Base-by-base conservation (phyloP, 2,113 vertebrate genomes). In the Clarias magur region DNA sequence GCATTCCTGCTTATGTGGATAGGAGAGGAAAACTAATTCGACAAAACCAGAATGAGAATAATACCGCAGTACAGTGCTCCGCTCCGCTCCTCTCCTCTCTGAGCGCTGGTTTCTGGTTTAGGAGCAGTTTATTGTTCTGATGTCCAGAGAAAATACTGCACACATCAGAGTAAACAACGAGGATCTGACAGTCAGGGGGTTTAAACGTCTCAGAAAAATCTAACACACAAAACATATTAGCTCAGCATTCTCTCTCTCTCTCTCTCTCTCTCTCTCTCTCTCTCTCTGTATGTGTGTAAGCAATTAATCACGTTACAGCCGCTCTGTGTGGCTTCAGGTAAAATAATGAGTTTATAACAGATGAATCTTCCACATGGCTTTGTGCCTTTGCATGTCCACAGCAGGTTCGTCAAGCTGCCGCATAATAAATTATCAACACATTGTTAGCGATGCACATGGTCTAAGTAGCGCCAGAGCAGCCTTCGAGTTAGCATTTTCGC, bases 351-450 rank as follows among this genome's bases (percentile, higher is more conserved):
- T 78, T 78, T 80, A 30, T 19, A 80, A 57, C 76, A 56, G 53
- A 79, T 56, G 75, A 79, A 27, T 79, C 75, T 27, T 79, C 53
- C 53, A 54, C 75, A 19, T 80, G 76, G n/a, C 54, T 27, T 57
- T 38, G n/a, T 80, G 53, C 15, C 53, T 19, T n/a, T 56, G 53
- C 53, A 80, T 30, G 76, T 80, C n/a, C 76, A 30, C 54, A 57
- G 76, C 76, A 57, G 54, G 57, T 80, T 59, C 57, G 76, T 59
- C n/a, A 80, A 27, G n/a, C 76, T 21, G 76, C 76, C 30, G 27
- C 54, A 10, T 57, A 59, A 56, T 80, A 57, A 80, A 80, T 30
- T 19, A 78, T 16, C 2, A 27, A 54, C 48, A 56, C 25, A 27
- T n/a, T 19, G 25, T 56, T n/a, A 27, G 75, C 8, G 12, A 54